A percentile compares a stretch with the other conserved stretches of the same genome.
These are phyloP conservation scores for Thalpophila matura DNA, from an alignment of 2,888 invertebrate genomes.

Conservation along the genomic window DNA sequence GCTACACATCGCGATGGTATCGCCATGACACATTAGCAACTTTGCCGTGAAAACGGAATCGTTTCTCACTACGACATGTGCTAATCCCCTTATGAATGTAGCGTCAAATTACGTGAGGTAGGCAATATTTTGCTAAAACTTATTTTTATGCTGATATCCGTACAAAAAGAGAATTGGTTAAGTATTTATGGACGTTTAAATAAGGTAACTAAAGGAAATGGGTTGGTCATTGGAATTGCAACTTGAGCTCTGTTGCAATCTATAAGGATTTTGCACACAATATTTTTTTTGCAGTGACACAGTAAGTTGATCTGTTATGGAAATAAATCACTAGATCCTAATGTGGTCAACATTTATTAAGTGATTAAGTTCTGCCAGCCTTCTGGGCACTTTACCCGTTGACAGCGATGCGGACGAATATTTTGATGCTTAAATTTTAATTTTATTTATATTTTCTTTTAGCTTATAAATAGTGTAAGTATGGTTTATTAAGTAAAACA, in stretches of 20 bases:
- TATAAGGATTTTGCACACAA: not conserved
- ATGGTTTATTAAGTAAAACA: no score
- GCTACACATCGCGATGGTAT: constrained; percentile 54
- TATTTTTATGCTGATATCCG: not conserved
- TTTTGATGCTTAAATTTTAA: no score
- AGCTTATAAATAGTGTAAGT: no score
- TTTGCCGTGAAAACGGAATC: constrained; percentile 46
- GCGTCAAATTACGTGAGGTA: constrained; percentile 23
- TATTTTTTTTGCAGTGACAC: not conserved
- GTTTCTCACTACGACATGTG: constrained; percentile 57
- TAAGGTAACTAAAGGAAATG: constrained; percentile 27
- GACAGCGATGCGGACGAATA: no score
- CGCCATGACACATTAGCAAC: constrained; percentile 63
- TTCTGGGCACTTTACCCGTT: no score
- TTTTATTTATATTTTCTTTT: no score
- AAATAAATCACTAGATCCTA: constrained; percentile 3
- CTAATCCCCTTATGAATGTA: constrained; percentile 49
- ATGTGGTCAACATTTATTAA: no score
- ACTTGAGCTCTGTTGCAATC: constrained; percentile 19
- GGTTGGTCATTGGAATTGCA: constrained; percentile 13
- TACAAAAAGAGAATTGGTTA: constrained; percentile 10
- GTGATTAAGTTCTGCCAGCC: no score
- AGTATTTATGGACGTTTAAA: constrained; percentile 10
- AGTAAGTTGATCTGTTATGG: not conserved
- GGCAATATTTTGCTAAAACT: constrained; percentile 1